phyloP scores from a whole-genome alignment of 2,797 vertebrate species.

The Pangasius krempfi region DNA sequence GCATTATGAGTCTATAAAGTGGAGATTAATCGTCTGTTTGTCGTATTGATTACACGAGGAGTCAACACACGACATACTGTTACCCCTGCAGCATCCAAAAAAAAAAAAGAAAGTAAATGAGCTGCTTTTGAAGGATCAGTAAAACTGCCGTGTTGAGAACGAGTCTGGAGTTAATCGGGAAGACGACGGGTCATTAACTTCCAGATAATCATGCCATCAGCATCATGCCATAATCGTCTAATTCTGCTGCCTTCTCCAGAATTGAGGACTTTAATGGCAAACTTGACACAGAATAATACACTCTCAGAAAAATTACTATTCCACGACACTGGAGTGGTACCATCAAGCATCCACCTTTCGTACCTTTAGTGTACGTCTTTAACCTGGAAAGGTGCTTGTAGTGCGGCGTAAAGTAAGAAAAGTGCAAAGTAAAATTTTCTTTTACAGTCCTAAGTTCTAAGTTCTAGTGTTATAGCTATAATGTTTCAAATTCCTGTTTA shows the following conservation, averaged over 20 bases:
- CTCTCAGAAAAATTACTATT: background rate
- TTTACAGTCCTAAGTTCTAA: background rate
- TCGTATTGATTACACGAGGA: slow-evolving; percentile 28
- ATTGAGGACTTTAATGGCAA: background rate
- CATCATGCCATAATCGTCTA: background rate
- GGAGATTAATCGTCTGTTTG: slow-evolving; percentile 36
- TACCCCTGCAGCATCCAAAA: background rate
- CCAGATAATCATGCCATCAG: slow-evolving; percentile 32
- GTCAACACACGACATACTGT: slow-evolving; percentile 15
- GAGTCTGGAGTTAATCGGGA: slow-evolving; percentile 26
- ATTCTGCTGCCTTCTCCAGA: background rate
- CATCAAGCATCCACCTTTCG: background rate
- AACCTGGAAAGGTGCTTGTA: background rate
- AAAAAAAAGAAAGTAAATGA: slow-evolving; percentile 14
- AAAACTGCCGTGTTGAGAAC: background rate
- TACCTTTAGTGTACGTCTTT: background rate
- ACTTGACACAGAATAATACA: background rate
- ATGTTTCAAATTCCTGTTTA: background rate
- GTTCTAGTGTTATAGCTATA: background rate
- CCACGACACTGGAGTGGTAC: background rate
- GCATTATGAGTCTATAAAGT: slow-evolving; percentile 33
- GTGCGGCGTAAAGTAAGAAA: background rate
- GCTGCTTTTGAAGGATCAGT: slow-evolving; percentile 9
- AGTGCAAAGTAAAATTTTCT: background rate
- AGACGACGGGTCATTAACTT: slow-evolving; percentile 32